Evolutionary conservation across 1,140 invertebrate species (phyloP).

Genomic region (Ericerus pela): DNA sequence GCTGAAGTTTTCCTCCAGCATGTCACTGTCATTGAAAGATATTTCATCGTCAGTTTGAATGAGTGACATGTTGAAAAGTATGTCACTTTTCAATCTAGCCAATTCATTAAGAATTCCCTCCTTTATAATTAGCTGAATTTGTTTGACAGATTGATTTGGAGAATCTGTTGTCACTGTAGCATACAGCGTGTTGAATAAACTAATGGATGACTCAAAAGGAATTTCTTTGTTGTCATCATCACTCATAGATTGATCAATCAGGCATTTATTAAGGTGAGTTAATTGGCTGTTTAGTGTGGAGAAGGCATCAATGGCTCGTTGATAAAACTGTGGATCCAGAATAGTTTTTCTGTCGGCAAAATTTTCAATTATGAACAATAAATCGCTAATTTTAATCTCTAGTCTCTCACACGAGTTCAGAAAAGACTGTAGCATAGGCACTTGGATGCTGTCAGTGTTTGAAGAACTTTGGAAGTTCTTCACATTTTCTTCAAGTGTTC

Average conservation of each 20-base stretch:
- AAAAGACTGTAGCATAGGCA: background rate
- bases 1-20: background rate
- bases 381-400: background rate
- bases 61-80: background rate
- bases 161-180: background rate
- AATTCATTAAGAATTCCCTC: background rate
- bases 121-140: no score
- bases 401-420: background rate
- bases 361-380: background rate
- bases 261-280: conserved; percentile 15
- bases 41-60: background rate
- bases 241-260: conserved; percentile 14
- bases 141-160: no score
- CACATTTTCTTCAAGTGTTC: background rate
- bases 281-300: conserved; percentile 8
- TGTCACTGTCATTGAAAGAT: background rate
- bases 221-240: conserved; percentile 17
- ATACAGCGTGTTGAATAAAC: background rate
- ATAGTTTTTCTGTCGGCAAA: background rate
- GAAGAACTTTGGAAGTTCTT: background rate
- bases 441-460: background rate
- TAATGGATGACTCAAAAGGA: conserved; percentile 19
- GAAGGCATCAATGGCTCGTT: background rate
- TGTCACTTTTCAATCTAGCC: background rate
- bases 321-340: background rate